A percentile compares a stretch with the other conserved stretches of the same genome.
These are phyloP conservation scores for Oenanthe oenanthe DNA, from an alignment of 2,113 vertebrate species.

Conservation along the genomic window DNA sequence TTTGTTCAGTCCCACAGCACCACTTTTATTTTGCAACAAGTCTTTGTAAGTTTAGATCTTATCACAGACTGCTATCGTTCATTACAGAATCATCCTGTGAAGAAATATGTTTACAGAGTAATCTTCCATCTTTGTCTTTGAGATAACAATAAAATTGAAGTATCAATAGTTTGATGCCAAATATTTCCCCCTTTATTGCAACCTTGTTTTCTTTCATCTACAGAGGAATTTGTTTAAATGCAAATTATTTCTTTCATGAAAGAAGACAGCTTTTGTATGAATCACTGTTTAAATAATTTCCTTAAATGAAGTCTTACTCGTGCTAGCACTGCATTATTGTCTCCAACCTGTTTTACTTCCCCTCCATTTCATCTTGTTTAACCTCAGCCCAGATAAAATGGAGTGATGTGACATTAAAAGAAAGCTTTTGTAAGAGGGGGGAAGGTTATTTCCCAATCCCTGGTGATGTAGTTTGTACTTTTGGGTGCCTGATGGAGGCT, in stretches of 20 bases:
- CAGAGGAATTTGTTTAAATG: slow-evolving; percentile 4
- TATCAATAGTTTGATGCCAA: neutral
- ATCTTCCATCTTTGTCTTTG: slow-evolving; percentile 10
- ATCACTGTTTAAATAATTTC: neutral
- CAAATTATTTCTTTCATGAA: neutral
- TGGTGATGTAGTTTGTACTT: neutral
- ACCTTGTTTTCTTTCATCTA: slow-evolving; percentile 10
- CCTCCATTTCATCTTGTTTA: neutral
- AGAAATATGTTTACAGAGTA: neutral
- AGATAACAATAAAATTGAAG: slow-evolving; percentile 15
- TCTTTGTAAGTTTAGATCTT: neutral
- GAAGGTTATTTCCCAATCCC: neutral
- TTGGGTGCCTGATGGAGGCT: neutral
- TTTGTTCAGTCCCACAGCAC: neutral
- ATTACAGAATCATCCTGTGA: slow-evolving; percentile 16
- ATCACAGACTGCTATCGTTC: neutral
- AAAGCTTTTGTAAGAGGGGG: neutral
- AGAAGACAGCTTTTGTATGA: neutral
- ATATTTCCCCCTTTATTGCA: neutral
- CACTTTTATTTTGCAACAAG: neutral
- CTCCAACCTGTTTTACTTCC: neutral
- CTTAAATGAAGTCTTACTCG: neutral
- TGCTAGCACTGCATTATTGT: neutral
- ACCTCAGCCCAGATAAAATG: neutral
- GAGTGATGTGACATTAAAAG: neutral